Percentiles rank a stretch among this genome's conserved stretches.
Conservation (phyloP, 2,888 invertebrate genomes). For the Chloroclysta siterata region DNA sequence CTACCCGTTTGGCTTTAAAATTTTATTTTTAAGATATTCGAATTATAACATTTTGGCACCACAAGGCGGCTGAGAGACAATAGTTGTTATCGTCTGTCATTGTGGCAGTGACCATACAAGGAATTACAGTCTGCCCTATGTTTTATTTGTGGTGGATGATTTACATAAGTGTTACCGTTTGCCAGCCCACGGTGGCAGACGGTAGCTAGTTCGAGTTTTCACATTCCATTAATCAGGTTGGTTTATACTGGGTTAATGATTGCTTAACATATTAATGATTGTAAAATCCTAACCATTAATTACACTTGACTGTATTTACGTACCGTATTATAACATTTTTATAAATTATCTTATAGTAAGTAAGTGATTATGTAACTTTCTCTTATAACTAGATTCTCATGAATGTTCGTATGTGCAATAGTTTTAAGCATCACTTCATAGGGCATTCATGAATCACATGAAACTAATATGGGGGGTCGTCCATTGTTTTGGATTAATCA, state of each 20-base stretch:
- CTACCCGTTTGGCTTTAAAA: no score
- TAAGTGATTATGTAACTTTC: conserved; percentile 17
- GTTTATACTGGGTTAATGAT: conserved; percentile 10
- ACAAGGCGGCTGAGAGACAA: no score
- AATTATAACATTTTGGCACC: no score
- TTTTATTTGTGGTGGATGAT: no score
- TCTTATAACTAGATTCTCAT: conserved; percentile 30
- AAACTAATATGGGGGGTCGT: background rate
- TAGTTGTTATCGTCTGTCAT: no score
- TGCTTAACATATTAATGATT: background rate
- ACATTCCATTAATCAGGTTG: conserved; percentile 32
- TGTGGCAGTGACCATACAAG: no score
- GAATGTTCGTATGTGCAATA: conserved; percentile 25
- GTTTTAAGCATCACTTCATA: conserved; percentile 16
- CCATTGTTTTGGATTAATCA: no score
- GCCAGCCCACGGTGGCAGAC: no score
- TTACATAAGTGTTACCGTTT: no score
- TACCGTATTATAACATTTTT: conserved; percentile 12
- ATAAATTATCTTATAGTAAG: conserved; percentile 9
- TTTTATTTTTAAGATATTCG: no score
- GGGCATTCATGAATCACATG: background rate
- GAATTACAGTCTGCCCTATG: no score
- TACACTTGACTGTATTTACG: conserved; percentile 17
- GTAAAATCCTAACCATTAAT: background rate
- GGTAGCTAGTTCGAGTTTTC: background rate